Conservation (phyloP, 2,113 vertebrate genomes). For the Oreochromis aureus region DNA sequence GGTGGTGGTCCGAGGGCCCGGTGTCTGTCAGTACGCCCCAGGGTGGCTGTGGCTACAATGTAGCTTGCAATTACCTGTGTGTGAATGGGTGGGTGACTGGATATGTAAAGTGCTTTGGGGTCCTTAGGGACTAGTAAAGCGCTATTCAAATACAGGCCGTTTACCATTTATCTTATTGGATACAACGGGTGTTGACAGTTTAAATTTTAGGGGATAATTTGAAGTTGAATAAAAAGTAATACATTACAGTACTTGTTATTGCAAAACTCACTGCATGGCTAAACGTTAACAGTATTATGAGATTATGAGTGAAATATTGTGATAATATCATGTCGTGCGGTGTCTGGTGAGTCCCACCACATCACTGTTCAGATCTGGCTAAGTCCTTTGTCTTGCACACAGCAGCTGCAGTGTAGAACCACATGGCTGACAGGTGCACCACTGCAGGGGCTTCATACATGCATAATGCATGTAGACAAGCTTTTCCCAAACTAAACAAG, state of each 20-base stretch:
- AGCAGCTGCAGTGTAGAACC: constrained; percentile 23
- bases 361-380: not conserved
- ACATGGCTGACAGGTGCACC: constrained; percentile 31
- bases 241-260: not conserved
- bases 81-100: too few species aligned
- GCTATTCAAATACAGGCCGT: too few species aligned
- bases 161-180: not conserved
- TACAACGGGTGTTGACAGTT: not conserved
- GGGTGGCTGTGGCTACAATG: too few species aligned
- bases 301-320: not conserved
- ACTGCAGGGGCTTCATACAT: not conserved
- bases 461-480: constrained; percentile 11
- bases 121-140: too few species aligned
- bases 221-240: not conserved
- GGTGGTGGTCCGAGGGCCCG: too few species aligned
- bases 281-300: not conserved
- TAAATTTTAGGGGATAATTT: not conserved
- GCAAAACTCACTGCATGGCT: not conserved
- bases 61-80: too few species aligned
- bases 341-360: not conserved
- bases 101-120: too few species aligned
- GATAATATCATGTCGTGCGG: not conserved
- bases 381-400: not conserved
- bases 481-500: not conserved
- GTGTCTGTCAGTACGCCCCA: too few species aligned